Conservation (phyloP, 2,797 vertebrate species). For the Gymnodraco acuticeps region DNA sequence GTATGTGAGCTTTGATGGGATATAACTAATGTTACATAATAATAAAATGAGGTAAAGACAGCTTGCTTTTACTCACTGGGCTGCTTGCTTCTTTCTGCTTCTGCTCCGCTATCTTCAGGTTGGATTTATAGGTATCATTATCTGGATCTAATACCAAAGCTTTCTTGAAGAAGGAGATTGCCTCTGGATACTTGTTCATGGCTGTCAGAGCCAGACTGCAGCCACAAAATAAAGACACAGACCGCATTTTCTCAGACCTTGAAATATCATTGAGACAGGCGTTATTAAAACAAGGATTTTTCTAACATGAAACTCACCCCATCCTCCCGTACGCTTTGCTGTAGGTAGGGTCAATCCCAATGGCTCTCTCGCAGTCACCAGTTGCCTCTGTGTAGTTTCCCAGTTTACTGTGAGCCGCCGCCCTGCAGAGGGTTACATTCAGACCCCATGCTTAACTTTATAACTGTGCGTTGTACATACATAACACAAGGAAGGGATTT, state of each 20-base stretch:
- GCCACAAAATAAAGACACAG: not conserved
- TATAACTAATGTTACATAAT: not conserved
- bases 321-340: constrained; percentile 98
- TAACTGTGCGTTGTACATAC: not conserved
- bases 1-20: not conserved
- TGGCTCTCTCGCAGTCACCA: constrained; percentile 94
- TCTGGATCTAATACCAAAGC: constrained; percentile 96
- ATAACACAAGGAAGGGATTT: not conserved
- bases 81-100: constrained; percentile 94
- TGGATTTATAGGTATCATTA: constrained; percentile 97
- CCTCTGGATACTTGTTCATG: constrained; percentile 95
- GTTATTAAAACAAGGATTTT: too few species aligned
- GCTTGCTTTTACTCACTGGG: constrained; percentile 88
- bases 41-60: not conserved
- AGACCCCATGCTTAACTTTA: not conserved
- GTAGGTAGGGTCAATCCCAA: constrained; percentile 94
- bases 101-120: constrained; percentile 97
- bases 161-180: constrained; percentile 96
- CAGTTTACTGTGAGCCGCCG: constrained; percentile 96
- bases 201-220: constrained; percentile 93
- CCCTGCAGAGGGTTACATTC: constrained; percentile 78
- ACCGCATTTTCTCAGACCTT: not conserved
- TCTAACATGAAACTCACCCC: constrained; percentile 87
- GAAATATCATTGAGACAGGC: not conserved
- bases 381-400: constrained; percentile 93